These are phyloP conservation scores for Numida meleagris DNA, from an alignment of 2,113 vertebrate genomes.

Conservation along the genomic window DNA sequence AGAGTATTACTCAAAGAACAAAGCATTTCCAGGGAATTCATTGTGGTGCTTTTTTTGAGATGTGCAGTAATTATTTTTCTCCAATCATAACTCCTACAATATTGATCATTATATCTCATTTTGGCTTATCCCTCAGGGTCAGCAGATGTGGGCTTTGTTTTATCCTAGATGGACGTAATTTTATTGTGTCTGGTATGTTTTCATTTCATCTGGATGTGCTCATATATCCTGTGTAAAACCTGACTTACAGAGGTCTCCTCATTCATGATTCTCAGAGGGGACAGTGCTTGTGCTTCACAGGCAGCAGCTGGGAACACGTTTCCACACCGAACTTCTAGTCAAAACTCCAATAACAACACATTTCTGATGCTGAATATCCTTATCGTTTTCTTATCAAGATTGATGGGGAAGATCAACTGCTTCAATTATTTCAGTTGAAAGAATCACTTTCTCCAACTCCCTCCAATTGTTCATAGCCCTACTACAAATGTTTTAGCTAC, in stretches of 20 bases:
- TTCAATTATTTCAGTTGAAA: constrained; percentile 22
- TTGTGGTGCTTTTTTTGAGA: constrained; percentile 27
- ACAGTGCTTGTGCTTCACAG: fast-evolving
- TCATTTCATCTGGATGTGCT: background rate
- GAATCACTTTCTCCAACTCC: background rate
- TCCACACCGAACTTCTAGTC: background rate
- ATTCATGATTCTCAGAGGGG: background rate
- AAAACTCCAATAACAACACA: background rate
- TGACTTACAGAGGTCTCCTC: background rate
- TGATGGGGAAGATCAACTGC: background rate
- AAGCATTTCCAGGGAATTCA: constrained; percentile 23
- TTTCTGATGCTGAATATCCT: background rate
- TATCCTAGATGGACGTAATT: background rate
- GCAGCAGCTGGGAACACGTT: background rate
- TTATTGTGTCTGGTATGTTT: constrained; percentile 21
- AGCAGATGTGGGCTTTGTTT: background rate
- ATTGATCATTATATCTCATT: constrained; percentile 52
- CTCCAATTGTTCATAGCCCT: background rate
- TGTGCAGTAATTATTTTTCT: constrained; percentile 34
- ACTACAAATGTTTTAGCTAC: background rate
- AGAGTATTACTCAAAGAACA: constrained; percentile 41
- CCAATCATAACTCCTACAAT: constrained; percentile 37
- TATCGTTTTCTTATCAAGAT: constrained; percentile 9
- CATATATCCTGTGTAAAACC: background rate
- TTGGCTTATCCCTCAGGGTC: constrained; percentile 26